Base-by-base conservation (phyloP, 2,797 vertebrate species). In the Catharus ustulatus region DNA sequence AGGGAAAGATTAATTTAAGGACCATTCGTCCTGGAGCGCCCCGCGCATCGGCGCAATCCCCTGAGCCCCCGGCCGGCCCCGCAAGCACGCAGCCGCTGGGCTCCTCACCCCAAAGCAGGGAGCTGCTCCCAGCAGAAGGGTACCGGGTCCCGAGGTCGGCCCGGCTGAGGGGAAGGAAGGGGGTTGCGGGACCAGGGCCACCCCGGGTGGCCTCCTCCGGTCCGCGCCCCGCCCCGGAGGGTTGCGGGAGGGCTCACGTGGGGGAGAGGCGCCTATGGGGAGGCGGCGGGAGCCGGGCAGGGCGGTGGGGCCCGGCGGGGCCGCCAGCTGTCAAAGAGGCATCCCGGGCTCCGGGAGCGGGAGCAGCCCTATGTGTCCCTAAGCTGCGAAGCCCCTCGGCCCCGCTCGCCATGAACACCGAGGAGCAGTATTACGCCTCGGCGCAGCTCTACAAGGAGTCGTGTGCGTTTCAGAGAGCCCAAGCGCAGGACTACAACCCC, bases 361-460 rank as follows among this genome's bases (percentile, higher is more conserved):
- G 73, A 93, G 89, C 68, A 94, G 84, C 90, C 76, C 15, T 34
- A 92, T 95, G 89, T 84, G 71, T 12, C 81, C 84, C 80, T 90
- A 73, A 84, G 92, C 95, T 76, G 93, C 75, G 19, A 92, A 55
- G 22, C 46, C 67, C 64, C 87, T 10, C 16, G 63, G 69, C 43
- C 34, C 79, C 66, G 22, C 95, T 94, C 98, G 97, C 97, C 98
- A 99, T 99, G 99, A 99, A 99, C 97, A 97, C 98, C 89, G 99
- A 99, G 93, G 98, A 99, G 73, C 98, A 98, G 68, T 99, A 98
- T 95, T 99, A 98, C 90, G 97, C 98, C 42, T 95, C 98, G 55
- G 95, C 98, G 80, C 99, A 98, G 95, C 98, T 99, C 74, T 99
- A 99, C 97, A 99, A 99, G 97, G 99, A 99, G 88, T 97, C 99